These are phyloP conservation scores for Neoscelio sp. DNA, from an alignment of 2,888 invertebrate genomes.

Conservation along the genomic window DNA sequence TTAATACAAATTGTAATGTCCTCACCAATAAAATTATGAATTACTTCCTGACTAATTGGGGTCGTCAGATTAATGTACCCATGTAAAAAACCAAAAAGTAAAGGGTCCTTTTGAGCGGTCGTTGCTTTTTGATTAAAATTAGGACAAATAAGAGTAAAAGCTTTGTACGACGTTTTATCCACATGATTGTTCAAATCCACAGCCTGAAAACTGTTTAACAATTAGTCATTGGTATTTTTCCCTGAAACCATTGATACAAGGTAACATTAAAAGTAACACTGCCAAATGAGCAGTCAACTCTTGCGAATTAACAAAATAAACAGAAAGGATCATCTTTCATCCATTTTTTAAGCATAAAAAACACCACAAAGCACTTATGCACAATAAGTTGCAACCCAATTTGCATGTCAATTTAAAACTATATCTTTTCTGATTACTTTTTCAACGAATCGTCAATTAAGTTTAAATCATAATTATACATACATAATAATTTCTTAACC, in stretches of 20 bases:
- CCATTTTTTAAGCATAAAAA: no score
- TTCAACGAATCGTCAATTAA: constrained; percentile 8
- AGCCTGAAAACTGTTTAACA: constrained; percentile 85
- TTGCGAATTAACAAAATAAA: no score
- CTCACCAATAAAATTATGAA: constrained; percentile 99
- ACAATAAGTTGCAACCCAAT: no score
- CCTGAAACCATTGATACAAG: no score
- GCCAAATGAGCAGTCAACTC: no score
- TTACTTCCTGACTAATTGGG: constrained; percentile 97
- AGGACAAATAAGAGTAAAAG: constrained; percentile 99
- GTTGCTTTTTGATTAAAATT: constrained; percentile 96
- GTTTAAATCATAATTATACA: constrained; percentile 43
- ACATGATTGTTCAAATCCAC: constrained; percentile 98
- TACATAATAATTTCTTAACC: constrained; percentile 66
- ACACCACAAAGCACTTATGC: no score
- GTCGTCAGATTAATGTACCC: constrained; percentile 99
- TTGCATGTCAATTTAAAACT: no score
- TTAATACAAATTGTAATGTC: no score
- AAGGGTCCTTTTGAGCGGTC: constrained; percentile 92
- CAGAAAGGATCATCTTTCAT: no score
- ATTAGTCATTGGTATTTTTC: constrained; percentile 14
- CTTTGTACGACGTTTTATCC: constrained; percentile 99
- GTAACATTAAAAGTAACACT: no score
- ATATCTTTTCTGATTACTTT: no score
- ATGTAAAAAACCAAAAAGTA: constrained; percentile 98